A percentile compares a stretch with the other conserved stretches of the same genome.
Conservation (phyloP, 2,113 vertebrate genomes). For the Meles meles region DNA sequence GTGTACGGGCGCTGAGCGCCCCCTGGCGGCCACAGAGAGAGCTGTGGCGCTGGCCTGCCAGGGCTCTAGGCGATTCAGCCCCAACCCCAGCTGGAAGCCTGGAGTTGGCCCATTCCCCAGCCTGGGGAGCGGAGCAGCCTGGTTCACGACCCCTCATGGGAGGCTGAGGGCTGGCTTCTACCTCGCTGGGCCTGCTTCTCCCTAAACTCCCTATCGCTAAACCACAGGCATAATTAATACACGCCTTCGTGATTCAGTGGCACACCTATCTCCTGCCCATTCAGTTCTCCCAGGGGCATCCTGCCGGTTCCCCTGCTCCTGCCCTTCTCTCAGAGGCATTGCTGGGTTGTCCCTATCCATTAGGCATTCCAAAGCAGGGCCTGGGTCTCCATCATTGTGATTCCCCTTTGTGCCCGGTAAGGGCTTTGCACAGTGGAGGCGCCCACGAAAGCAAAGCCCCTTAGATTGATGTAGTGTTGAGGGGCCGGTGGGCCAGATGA, state of each 20-base stretch:
- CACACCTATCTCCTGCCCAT: background rate
- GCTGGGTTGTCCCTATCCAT: background rate
- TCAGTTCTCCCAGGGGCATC: background rate
- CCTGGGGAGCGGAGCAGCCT: background rate
- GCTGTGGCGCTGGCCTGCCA: fast-evolving
- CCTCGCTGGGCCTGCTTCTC: background rate
- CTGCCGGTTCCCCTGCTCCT: background rate
- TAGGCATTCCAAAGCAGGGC: background rate
- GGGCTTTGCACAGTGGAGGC: background rate
- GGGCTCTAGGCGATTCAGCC: background rate
- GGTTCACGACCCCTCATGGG: background rate
- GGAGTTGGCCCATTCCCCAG: background rate
- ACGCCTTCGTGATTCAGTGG: background rate
- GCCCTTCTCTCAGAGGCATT: background rate
- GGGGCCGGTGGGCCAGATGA: background rate
- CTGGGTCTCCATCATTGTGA: background rate
- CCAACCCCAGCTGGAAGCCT: background rate
- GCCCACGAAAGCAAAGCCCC: background rate
- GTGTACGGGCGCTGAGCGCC: background rate
- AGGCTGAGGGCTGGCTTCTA: background rate
- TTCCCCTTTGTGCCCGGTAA: background rate
- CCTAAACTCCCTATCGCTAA: background rate
- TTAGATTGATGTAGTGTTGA: background rate
- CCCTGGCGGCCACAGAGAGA: background rate
- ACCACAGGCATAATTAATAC: background rate